Evolutionary conservation across 92 coral and sea anemone species (phyloP), one percentile per base, ranked within the genome.

Genomic region (Epizoanthus scotinus): DNA sequence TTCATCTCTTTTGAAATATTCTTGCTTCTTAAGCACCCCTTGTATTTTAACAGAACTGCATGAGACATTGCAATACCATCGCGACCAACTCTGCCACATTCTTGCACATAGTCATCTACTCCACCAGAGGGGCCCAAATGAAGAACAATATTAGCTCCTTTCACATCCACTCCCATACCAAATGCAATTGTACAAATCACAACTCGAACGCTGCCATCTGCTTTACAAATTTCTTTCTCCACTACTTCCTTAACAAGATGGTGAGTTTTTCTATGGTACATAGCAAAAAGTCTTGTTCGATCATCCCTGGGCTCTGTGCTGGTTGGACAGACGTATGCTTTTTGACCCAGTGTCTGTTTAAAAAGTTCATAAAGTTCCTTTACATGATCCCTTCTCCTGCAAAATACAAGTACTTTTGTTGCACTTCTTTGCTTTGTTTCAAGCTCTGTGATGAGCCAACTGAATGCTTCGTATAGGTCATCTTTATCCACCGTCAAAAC

Each of bases 191-290:
- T 79, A 28, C 89, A 85, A 36, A 85, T 70, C 2, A 85, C 85
- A 38, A 85, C 85, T 2, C 89, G n/a, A 8, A 85, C 85, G 44
- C 29, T 71, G 0, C 89, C 89, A 79, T 85, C 57, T 14, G 42
- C 57, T 58, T 85, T 61, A 53, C 82, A 80, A 19, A 85, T 61
- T 17, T 85, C 89, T 14, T 27, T 85, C 42, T 86, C 85, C 2
- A 80, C 36, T 27, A 81, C 71, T 17, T n/a, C 36, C 53, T 82
- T 86, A 1, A 86, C 83, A 12, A 86, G 54, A 0, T 54, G 20
- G 55, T 86, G 86, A 3, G 89, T 86, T 56, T 86, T 85, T 49
- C 56, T 86, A 42, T 87, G 87, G 27, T 87, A 87, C 90, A 83
- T 83, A 0, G 87, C 82, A 69, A 83, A 87, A 12, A 87, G 19